Conservation (phyloP, 2,888 invertebrate genomes). For the Oxycera nigricornis region DNA sequence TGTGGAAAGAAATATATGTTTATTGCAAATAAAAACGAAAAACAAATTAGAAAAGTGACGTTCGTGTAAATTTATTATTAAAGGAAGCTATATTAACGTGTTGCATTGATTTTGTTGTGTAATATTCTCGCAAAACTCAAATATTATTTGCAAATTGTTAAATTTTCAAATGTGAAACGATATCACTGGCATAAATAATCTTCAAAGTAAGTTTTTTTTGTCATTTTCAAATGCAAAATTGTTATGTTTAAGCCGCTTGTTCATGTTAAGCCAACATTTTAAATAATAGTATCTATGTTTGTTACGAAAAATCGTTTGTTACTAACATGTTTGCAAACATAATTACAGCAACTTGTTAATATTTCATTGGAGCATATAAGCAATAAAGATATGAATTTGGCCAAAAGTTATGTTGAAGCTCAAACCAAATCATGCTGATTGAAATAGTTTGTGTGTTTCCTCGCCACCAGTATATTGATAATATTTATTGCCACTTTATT, state of each 20-base stretch:
- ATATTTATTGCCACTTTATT: constrained; percentile 42
- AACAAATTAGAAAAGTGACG: background rate
- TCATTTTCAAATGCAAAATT: background rate
- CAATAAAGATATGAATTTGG: constrained; percentile 33
- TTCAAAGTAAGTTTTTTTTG: too few species aligned
- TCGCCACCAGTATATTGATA: constrained; percentile 43
- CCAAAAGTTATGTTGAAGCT: constrained; percentile 36
- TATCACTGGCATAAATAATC: too few species aligned
- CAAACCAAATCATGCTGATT: constrained; percentile 49
- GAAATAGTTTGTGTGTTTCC: constrained; percentile 49
- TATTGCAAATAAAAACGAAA: background rate
- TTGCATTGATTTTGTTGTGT: background rate
- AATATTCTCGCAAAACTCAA: background rate
- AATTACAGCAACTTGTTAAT: background rate
- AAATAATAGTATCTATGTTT: background rate
- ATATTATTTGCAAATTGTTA: too few species aligned
- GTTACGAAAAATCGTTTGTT: background rate
- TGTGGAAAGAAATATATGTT: background rate
- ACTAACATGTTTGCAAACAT: background rate
- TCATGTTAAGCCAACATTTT: background rate
- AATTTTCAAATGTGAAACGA: too few species aligned
- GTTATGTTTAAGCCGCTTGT: background rate
- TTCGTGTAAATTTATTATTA: background rate
- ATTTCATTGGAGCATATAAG: background rate
- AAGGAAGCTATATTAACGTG: constrained; percentile 8